These are phyloP conservation scores for Wasmannia auropunctata DNA, from an alignment of 1,140 invertebrate genomes.

Conservation along the genomic window DNA sequence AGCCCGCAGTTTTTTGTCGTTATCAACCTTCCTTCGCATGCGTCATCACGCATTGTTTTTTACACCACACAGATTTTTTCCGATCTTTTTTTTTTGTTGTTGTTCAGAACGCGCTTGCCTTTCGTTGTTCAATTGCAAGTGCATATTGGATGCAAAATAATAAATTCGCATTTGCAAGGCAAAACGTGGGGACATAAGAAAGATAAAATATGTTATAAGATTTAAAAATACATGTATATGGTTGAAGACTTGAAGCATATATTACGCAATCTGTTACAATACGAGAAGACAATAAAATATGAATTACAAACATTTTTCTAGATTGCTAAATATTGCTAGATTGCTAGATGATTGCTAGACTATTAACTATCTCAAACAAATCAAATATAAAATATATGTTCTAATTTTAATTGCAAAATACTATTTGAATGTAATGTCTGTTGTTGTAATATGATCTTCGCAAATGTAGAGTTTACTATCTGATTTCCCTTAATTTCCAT, in stretches of 20 bases:
- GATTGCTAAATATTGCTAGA: no score
- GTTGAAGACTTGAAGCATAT: background rate
- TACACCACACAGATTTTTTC: background rate
- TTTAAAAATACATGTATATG: background rate
- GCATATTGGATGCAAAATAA: constrained; percentile 6
- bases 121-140: background rate
- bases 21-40: constrained; percentile 9
- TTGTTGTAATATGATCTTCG: background rate
- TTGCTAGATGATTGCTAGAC: no score
- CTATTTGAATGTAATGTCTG: background rate
- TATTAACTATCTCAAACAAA: background rate
- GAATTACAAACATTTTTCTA: background rate
- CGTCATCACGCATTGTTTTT: background rate
- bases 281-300: background rate
- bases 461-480: background rate
- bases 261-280: background rate
- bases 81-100: background rate
- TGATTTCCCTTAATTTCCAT: background rate
- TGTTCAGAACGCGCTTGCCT: background rate
- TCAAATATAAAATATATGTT: background rate
- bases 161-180: constrained; percentile 16
- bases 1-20: constrained; percentile 1
- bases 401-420: background rate
- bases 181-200: background rate
- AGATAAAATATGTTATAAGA: background rate